phyloP scores from a whole-genome alignment of 1,140 invertebrate species.

The Aleiodes sp. region DNA sequence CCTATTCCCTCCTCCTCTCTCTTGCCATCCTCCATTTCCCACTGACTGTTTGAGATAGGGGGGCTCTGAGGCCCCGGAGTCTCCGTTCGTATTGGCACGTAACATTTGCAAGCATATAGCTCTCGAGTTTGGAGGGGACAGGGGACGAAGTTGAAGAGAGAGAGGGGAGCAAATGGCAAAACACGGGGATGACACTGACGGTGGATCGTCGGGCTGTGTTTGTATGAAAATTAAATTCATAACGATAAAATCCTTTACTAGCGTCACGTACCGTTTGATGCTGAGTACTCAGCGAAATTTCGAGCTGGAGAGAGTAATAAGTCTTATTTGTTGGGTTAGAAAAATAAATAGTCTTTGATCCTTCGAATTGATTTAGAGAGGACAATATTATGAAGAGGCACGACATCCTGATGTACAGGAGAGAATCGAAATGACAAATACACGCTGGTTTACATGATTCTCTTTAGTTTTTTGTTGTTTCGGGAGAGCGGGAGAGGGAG shows the following conservation, averaged over 20 bases:
- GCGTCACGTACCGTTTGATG: not conserved
- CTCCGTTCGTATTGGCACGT: conserved; percentile 48
- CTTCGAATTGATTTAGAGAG: not conserved
- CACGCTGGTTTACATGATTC: no score
- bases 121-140: not conserved
- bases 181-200: conserved; percentile 7
- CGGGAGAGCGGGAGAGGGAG: no score
- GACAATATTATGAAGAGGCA: not conserved
- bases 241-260: conserved; percentile 60
- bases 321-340: not conserved
- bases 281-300: no score
- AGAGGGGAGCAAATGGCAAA: not conserved
- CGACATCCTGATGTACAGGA: not conserved
- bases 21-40: conserved; percentile 30
- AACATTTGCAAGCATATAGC: conserved; percentile 18
- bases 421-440: not conserved
- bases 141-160: not conserved
- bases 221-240: conserved; percentile 64
- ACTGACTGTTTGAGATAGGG: no score
- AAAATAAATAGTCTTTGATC: not conserved
- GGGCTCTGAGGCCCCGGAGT: no score
- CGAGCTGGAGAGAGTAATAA: not conserved
- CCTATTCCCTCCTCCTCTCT: conserved; percentile 36
- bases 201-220: conserved; percentile 46
- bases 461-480: no score